Percentiles rank a stretch among this genome's conserved stretches.
Evolutionary conservation across 2,113 vertebrate species (phyloP).

Genomic region (Zosterops japonicus): DNA sequence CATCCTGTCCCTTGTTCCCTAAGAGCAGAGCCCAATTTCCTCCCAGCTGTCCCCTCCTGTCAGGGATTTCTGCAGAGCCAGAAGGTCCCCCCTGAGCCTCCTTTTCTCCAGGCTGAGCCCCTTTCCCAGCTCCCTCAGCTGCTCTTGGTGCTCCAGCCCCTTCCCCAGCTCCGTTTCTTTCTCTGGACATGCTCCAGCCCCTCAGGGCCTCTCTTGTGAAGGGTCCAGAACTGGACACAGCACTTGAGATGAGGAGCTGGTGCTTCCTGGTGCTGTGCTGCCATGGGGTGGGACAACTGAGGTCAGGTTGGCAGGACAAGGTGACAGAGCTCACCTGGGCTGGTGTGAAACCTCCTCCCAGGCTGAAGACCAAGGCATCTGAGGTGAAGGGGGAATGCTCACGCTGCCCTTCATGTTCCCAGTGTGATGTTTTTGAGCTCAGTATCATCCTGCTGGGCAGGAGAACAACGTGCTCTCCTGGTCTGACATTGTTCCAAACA

Average conservation of each 20-base stretch:
- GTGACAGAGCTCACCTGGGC: not conserved
- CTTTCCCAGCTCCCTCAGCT: not conserved
- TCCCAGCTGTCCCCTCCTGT: not conserved
- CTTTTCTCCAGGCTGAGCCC: not conserved
- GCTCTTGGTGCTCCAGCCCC: not conserved
- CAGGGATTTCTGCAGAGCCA: not conserved
- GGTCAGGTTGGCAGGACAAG: not conserved
- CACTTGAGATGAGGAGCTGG: not conserved
- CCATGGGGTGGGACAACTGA: not conserved
- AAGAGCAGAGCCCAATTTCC: fast-evolving
- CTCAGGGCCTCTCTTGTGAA: not conserved
- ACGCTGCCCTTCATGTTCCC: not conserved
- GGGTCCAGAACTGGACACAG: not conserved
- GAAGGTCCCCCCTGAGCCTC: not conserved
- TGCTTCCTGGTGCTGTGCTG: not conserved
- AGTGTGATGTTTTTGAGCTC: not conserved
- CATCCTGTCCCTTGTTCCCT: not conserved
- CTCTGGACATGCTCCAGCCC: not conserved
- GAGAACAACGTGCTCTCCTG: not conserved
- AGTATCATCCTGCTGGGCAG: not conserved
- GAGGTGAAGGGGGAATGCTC: not conserved
- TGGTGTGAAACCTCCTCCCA: not conserved
- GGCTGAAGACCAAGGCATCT: not conserved
- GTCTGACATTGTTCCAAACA: not conserved
- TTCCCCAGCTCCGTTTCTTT: not conserved